Percentiles rank a stretch among this genome's conserved stretches.
phyloP scores from a whole-genome alignment of 2,113 vertebrate genomes.

The Ahaetulla prasina region DNA sequence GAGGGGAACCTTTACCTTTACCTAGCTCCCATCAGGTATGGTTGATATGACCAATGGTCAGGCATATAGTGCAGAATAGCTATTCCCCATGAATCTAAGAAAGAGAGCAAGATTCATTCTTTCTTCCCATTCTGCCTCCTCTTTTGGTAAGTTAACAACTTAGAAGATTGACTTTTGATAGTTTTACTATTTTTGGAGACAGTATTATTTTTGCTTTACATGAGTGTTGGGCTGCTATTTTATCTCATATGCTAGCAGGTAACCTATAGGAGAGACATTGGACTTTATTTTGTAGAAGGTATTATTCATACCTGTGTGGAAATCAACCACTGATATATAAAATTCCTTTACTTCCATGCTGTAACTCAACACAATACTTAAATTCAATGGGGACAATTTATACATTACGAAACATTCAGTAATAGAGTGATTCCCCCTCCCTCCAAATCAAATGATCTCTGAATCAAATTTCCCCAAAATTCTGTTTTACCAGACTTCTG shows the following conservation, averaged over 20 bases:
- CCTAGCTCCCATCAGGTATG: not conserved
- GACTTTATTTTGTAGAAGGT: not conserved
- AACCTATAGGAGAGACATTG: not conserved
- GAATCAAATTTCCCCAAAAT: not conserved
- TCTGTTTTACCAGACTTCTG: not conserved
- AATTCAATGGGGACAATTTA: not conserved
- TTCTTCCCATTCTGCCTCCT: no score
- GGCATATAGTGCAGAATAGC: not conserved
- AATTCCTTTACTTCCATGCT: not conserved
- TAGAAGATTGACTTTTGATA: not conserved
- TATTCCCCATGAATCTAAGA: not conserved
- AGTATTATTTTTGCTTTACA: not conserved
- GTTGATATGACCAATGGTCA: not conserved
- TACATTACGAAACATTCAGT: not conserved
- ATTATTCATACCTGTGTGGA: not conserved
- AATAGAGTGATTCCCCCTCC: not conserved
- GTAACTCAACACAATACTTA: not conserved
- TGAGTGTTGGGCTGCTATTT: not conserved
- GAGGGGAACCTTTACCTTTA: no score
- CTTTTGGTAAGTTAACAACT: no score
- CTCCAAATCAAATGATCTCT: not conserved
- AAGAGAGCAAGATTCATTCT: not conserved
- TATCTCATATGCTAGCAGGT: not conserved
- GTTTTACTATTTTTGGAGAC: not conserved
- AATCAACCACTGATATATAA: not conserved